Evolutionary conservation across 2,113 vertebrate species (phyloP), one percentile per base, ranked within the genome.

Genomic region (Suricata suricatta): DNA sequence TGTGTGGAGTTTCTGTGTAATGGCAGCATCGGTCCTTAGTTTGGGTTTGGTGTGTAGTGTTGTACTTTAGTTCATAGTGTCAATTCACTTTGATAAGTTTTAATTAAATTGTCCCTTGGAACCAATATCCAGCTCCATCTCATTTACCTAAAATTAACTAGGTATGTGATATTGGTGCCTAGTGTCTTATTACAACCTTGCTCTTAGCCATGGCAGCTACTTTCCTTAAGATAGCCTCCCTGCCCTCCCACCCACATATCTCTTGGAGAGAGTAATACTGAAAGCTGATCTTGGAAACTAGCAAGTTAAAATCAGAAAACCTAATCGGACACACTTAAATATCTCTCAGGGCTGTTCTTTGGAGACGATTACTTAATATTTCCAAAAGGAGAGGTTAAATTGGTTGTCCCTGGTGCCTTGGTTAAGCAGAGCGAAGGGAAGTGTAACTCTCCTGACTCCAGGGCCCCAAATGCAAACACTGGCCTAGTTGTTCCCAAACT

Each of bases 401-500:
- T 84, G 52, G 27, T 96, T 96, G 95, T 94, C 57, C 85, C 76
- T 92, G 50, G 44, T 97, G 84, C 60, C 71, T 79, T 93, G 68
- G 80, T 97, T 93, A 93, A 96, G 60, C 57, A 95, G 69, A 95
- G 81, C 90, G 66, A 94, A 96, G 95, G 57, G 76, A 94, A 98
- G 82, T 79, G 94, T 90, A 97, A 94, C 96, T 96, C 95, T 98
- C 64, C 96, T 98, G 98, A 98, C 95, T 98, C 92, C 90, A 90
- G 95, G 93, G 96, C 90, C 71, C 52, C 96, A 96, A 95, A 96
- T 97, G 81, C 97, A 98, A 98, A 98, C 97, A 98, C 98, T 97
- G 77, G 88, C 64, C 88, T 98, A 72, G 95, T 98, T 98, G 98
- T 98, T 98, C 98, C 97, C 96, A 98, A 98, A 98, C 98, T 98